These are phyloP conservation scores for Leptinotarsa defecta DNA, from an alignment of 1,140 invertebrate species.

Conservation along the genomic window DNA sequence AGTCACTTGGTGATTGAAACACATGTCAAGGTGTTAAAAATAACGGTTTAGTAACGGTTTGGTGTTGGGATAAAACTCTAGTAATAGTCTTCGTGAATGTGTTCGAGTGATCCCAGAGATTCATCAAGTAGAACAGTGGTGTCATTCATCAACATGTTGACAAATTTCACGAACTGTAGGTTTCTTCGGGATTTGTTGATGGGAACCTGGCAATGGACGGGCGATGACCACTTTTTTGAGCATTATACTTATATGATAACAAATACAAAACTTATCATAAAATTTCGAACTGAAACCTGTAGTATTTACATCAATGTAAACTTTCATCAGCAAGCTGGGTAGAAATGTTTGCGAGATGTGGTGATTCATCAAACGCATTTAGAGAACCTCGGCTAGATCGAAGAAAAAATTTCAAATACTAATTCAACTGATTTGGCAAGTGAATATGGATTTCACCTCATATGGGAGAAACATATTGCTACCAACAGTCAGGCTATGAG, in stretches of 20 bases:
- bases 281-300: conserved; percentile 97
- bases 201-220: conserved; percentile 68
- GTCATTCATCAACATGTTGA: conserved; percentile 99
- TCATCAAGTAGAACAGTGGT: conserved; percentile 97
- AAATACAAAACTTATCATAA: conserved; percentile 98
- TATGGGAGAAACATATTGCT: conserved; percentile 85
- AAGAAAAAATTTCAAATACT: conserved; percentile 88
- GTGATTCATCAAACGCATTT: conserved; percentile 78
- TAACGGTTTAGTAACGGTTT: too few species aligned
- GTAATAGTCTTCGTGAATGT: conserved; percentile 79
- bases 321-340: conserved; percentile 92
- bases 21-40: too few species aligned
- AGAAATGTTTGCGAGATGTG: conserved; percentile 81
- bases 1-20: not conserved
- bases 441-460: conserved; percentile 94
- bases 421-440: conserved; percentile 95
- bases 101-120: conserved; percentile 90
- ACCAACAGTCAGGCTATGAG: conserved; percentile 87
- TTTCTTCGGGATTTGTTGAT: conserved; percentile 82
- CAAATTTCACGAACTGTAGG: conserved; percentile 95
- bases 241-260: conserved; percentile 96
- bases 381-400: conserved; percentile 68
- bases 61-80: too few species aligned
- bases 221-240: conserved; percentile 69
- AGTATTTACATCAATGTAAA: conserved; percentile 97